A percentile compares a stretch with the other conserved stretches of the same genome.
Conservation (phyloP, 2,888 invertebrate species). For the Rhingia campestris region DNA sequence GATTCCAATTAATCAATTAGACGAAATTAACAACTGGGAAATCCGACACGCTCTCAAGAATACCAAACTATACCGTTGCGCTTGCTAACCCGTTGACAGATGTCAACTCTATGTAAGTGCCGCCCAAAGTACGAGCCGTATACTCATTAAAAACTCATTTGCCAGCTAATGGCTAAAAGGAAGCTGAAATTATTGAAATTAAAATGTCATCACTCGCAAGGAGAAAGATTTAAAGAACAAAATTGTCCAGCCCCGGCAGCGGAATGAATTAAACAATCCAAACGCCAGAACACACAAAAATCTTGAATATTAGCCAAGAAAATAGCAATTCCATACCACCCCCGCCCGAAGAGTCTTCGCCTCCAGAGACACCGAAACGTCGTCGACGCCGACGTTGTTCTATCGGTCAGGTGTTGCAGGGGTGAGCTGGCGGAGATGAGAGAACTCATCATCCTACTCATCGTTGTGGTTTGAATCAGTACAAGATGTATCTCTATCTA, state of each 20-base stretch:
- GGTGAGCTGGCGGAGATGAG: not conserved
- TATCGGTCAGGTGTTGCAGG: conserved; percentile 25
- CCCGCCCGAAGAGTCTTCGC: not conserved
- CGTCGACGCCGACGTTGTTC: not conserved
- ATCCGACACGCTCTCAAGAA: conserved; percentile 2
- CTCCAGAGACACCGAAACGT: not conserved
- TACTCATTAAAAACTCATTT: conserved; percentile 56
- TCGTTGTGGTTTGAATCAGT: not conserved
- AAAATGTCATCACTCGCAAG: conserved; percentile 44
- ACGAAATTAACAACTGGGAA: not conserved
- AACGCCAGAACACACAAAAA: conserved; percentile 4
- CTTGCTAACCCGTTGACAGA: conserved; percentile 4
- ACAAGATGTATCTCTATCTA: not conserved
- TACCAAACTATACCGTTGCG: not conserved
- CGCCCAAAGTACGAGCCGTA: not conserved
- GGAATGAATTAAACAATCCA: conserved; percentile 13
- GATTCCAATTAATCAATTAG: conserved; percentile 16
- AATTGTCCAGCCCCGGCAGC: not conserved
- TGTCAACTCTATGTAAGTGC: conserved; percentile 4
- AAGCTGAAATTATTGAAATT: conserved; percentile 28
- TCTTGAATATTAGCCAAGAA: conserved; percentile 34
- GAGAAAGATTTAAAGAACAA: too few species aligned
- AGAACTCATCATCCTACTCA: conserved; percentile 27
- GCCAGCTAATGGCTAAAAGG: conserved; percentile 13
- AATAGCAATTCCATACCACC: not conserved